phyloP scores from a whole-genome alignment of 2,797 vertebrate species.

The Gymnoscopelus braueri region DNA sequence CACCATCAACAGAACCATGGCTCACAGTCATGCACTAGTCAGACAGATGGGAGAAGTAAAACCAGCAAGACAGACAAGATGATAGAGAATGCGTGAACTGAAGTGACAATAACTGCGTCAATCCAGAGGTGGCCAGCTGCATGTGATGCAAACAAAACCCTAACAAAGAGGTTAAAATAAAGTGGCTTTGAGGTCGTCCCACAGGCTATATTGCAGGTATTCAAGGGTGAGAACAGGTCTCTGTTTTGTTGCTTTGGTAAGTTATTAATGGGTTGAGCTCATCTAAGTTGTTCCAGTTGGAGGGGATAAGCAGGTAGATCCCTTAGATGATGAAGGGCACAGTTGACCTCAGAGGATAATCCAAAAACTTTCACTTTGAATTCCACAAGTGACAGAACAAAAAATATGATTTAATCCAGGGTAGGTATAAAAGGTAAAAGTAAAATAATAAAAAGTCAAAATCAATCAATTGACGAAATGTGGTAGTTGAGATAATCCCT shows the following conservation, averaged over 20 bases:
- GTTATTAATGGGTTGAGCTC: constrained; percentile 73
- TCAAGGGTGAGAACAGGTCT: constrained; percentile 32
- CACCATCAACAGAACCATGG: constrained; percentile 90
- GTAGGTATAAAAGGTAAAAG: neutral
- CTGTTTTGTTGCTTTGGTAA: constrained; percentile 40
- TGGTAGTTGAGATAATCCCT: constrained; percentile 46
- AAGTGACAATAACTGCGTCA: constrained; percentile 23
- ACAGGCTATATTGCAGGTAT: constrained; percentile 4
- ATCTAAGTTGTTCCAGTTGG: constrained; percentile 74
- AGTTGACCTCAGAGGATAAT: constrained; percentile 55
- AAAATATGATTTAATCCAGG: constrained; percentile 50
- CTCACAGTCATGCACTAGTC: constrained; percentile 38
- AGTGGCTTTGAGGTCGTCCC: neutral
- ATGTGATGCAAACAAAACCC: constrained; percentile 28
- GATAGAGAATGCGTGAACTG: constrained; percentile 1
- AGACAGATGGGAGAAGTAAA: constrained; percentile 21
- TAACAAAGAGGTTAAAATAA: constrained; percentile 14
- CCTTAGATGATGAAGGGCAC: constrained; percentile 56
- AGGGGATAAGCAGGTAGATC: constrained; percentile 72
- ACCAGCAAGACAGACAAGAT: neutral
- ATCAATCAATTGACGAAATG: constrained; percentile 3
- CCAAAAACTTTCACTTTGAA: constrained; percentile 53
- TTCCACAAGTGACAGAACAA: neutral
- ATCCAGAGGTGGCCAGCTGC: constrained; percentile 46
- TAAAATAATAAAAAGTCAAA: constrained; percentile 10